Base-by-base conservation (phyloP, 2,888 invertebrate species). In the Tetragonula carbonaria region DNA sequence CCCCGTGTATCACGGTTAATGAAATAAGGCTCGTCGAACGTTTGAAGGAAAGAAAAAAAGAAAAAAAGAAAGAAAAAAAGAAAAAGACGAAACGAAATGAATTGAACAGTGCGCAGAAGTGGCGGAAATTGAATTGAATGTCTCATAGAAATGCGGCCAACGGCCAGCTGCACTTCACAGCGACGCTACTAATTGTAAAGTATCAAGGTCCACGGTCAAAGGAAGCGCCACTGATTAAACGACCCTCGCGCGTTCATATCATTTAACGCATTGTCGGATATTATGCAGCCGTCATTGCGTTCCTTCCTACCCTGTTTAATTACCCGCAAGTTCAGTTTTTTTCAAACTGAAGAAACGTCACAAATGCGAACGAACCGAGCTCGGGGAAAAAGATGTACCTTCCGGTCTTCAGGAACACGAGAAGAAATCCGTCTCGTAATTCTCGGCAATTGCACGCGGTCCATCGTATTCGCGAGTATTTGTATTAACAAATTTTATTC, bases 131-230 rank as follows among this genome's bases (percentile, higher is more conserved):
- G 55, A 45, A 71, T 71, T 55, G 38, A 66, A 59, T 50, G 45
- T 78, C 76, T 70, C n/a, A 70, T 73, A 62, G 67, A 68, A 74
- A 63, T 50, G 81, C 68, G 80, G 45, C 67, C 75, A 68, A 72
- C 66, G 75, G 28, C 57, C 21, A 33, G 53, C 81, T 68, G 67
- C 67, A n/a, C 62, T 55, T 78, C 62, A 8, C 80, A 77, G 57
- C 53, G 74, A 74, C 65, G 65, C 53, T 68, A 59, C 67, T 90
- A 86, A 90, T 88, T 87, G 82, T 63, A 68, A 38, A 45, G 76
- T 71, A 86, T 86, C 86, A 87, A 85, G 84, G 86, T 88, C 87
- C 90, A 90, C 82, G 90, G 90, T 87, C 88, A 87, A 88, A 88
- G 90, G 90, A 90, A 90, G 90, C 80, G 73, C 70, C 87, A 79